Conservation (phyloP, 2,888 invertebrate species). For the Synanthedon andrenaeformis region DNA sequence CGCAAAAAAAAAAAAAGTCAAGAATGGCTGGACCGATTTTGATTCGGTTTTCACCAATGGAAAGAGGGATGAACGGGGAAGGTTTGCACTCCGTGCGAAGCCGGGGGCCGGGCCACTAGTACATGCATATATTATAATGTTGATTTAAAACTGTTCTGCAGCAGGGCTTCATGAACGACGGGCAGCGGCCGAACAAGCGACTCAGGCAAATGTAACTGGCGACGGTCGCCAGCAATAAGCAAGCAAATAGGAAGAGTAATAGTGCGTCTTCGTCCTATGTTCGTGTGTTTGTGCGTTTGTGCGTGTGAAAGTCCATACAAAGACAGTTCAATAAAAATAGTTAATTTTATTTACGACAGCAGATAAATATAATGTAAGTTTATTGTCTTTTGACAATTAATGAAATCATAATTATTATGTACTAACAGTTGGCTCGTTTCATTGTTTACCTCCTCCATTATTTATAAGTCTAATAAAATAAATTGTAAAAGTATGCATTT, state of each 20-base stretch:
- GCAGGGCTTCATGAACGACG: conserved; percentile 65
- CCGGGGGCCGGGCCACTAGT: too few relatives aligned
- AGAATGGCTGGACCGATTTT: too few relatives aligned
- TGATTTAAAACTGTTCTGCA: conserved; percentile 19
- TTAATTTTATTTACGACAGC: conserved; percentile 69
- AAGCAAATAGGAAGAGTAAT: conserved; percentile 17
- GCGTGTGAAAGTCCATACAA: conserved; percentile 52
- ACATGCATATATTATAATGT: too few relatives aligned
- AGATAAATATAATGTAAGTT: conserved; percentile 61
- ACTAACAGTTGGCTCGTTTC: conserved; percentile 40
- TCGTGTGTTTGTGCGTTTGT: conserved; percentile 45
- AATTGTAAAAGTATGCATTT: too few relatives aligned
- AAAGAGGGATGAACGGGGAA: too few relatives aligned
- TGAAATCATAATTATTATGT: conserved; percentile 49
- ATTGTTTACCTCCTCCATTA: conserved; percentile 4
- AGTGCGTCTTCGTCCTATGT: conserved; percentile 37
- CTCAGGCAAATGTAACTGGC: conserved; percentile 53
- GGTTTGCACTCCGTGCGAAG: too few relatives aligned
- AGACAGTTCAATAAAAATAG: conserved; percentile 50
- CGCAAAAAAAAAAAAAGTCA: too few relatives aligned
- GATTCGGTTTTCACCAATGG: too few relatives aligned
- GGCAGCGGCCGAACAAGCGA: conserved; percentile 65
- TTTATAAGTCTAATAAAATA: too few relatives aligned
- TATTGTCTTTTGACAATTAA: conserved; percentile 62
- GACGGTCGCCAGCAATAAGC: too few relatives aligned